Conservation (phyloP, 2,888 invertebrate species). For the Hermaeophaga mercurialis region DNA sequence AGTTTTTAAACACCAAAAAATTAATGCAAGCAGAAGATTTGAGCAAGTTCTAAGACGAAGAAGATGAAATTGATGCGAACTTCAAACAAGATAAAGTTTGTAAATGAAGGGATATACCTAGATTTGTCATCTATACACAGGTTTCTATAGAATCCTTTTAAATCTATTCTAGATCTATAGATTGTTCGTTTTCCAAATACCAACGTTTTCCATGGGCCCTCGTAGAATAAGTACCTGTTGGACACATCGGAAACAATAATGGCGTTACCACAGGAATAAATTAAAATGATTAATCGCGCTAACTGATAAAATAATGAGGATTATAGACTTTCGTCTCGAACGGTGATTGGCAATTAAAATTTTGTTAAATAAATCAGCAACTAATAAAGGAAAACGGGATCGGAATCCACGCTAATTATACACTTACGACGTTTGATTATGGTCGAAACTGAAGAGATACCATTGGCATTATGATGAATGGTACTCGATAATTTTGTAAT, state of each 20-base stretch:
- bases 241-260: not conserved
- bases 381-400: not conserved
- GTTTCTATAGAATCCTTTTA: too few species aligned
- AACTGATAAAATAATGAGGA: not conserved
- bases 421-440: slow-evolving; percentile 1
- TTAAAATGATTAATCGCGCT: not conserved
- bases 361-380: slow-evolving; percentile 2
- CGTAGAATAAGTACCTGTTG: too few species aligned
- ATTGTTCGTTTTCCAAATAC: too few species aligned
- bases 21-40: too few species aligned
- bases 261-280: not conserved
- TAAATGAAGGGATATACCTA: too few species aligned
- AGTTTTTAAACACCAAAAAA: too few species aligned
- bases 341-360: slow-evolving; percentile 5
- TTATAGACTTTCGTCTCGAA: not conserved
- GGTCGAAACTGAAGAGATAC: not conserved
- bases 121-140: too few species aligned
- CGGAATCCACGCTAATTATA: not conserved
- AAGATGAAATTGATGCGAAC: too few species aligned
- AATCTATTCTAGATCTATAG: too few species aligned
- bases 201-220: too few species aligned
- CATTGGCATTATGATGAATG: slow-evolving; percentile 4
- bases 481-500: not conserved
- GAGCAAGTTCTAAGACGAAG: too few species aligned
- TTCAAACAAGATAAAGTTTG: too few species aligned